Evolutionary conservation across 2,113 vertebrate species (phyloP).

Genomic region (Urocitellus parryii): DNA sequence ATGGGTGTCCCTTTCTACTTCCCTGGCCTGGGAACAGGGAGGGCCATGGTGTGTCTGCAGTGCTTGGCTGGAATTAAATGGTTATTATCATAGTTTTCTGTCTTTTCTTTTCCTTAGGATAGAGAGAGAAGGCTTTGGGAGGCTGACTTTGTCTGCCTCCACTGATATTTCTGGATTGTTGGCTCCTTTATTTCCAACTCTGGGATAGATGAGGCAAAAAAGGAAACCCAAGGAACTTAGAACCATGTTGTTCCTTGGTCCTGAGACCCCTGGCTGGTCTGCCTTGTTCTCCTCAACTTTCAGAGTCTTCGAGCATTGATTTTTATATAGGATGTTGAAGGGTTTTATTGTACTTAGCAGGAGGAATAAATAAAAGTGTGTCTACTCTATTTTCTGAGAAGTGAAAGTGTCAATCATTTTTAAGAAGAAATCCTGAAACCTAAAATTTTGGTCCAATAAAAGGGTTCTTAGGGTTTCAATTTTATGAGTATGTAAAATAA

Average conservation of each 20-base stretch:
- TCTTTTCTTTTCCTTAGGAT: background rate
- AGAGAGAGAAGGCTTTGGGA: background rate
- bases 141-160: background rate
- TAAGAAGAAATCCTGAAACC: background rate
- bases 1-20: background rate
- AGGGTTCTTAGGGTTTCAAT: background rate
- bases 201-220: background rate
- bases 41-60: accelerated
- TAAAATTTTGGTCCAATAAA: background rate
- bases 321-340: background rate
- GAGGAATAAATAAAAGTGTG: background rate
- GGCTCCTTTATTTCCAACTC: background rate
- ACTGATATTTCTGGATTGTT: background rate
- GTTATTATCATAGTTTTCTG: background rate
- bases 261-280: background rate
- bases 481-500: background rate
- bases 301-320: background rate
- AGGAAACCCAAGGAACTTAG: background rate
- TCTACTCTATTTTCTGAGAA: background rate
- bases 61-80: background rate
- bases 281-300: background rate
- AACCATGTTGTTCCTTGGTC: background rate
- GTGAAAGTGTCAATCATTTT: background rate
- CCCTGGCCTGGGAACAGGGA: background rate
- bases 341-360: background rate